Conservation (phyloP, 2,113 vertebrate species). For the Anas platyrhynchos region DNA sequence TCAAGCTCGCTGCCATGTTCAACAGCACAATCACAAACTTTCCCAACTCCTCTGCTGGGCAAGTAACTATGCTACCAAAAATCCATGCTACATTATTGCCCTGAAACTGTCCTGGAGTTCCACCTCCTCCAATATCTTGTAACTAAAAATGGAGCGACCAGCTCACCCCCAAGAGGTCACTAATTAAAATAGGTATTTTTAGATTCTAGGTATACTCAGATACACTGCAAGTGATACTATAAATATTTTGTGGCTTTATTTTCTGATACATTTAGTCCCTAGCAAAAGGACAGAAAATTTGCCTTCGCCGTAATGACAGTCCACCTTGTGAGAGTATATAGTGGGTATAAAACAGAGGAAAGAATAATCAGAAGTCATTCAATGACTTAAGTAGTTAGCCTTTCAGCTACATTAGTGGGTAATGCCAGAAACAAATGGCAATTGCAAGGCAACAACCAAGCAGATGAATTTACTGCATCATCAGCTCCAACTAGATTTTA, state of each 20-base stretch:
- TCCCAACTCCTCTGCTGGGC: neutral
- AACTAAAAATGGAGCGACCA: constrained; percentile 36
- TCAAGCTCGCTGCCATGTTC: neutral
- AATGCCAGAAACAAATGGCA: neutral
- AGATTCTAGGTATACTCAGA: constrained; percentile 9
- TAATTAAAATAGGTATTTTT: constrained; percentile 63
- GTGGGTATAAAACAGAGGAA: neutral
- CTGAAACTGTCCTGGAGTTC: constrained; percentile 20
- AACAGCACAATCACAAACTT: neutral
- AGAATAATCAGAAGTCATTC: neutral
- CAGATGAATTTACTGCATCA: neutral
- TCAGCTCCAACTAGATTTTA: neutral
- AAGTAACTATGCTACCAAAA: neutral
- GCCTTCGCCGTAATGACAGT: neutral
- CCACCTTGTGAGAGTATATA: neutral
- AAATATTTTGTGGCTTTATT: constrained; percentile 35
- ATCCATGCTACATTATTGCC: neutral
- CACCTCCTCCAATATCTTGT: constrained; percentile 11
- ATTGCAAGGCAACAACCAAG: neutral
- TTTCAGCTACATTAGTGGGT: neutral
- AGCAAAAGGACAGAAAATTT: constrained; percentile 11
- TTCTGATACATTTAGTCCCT: neutral
- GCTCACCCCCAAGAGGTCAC: neutral
- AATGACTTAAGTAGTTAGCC: neutral
- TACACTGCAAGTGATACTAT: neutral